These are phyloP conservation scores for Mamestra brassicae DNA, from an alignment of 2,888 invertebrate genomes.

Conservation along the genomic window DNA sequence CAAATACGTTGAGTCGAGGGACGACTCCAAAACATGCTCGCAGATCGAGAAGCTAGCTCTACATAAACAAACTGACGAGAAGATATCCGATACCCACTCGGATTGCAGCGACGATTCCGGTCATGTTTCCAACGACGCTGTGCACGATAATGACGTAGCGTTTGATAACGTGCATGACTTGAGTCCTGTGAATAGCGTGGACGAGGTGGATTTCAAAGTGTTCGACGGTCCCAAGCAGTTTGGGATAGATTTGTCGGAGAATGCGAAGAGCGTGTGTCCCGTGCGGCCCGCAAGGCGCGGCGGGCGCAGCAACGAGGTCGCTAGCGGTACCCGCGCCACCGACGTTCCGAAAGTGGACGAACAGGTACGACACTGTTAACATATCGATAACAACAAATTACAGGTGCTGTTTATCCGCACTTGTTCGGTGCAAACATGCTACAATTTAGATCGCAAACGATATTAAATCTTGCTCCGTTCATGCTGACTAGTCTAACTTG, in stretches of 20 bases:
- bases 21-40: slow-evolving; percentile 84
- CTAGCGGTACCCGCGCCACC: slow-evolving; percentile 89
- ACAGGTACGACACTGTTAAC: slow-evolving; percentile 90
- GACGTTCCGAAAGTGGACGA: slow-evolving; percentile 90
- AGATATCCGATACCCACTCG: slow-evolving; percentile 91
- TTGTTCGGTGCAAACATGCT: slow-evolving; percentile 71
- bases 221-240: slow-evolving; percentile 84
- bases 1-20: slow-evolving; percentile 84
- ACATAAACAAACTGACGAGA: slow-evolving; percentile 86
- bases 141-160: slow-evolving; percentile 92
- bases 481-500: slow-evolving; percentile 74
- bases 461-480: slow-evolving; percentile 71
- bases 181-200: slow-evolving; percentile 76
- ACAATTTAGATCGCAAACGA: slow-evolving; percentile 76
- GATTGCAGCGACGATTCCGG: slow-evolving; percentile 96
- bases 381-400: slow-evolving; percentile 88
- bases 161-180: slow-evolving; percentile 83
- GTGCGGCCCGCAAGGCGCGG: slow-evolving; percentile 87
- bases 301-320: slow-evolving; percentile 89
- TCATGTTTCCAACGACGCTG: slow-evolving; percentile 95
- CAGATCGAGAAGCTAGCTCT: slow-evolving; percentile 82
- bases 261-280: slow-evolving; percentile 85
- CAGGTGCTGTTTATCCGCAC: slow-evolving; percentile 80
- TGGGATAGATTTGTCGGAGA: slow-evolving; percentile 83
- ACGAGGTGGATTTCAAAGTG: slow-evolving; percentile 85